Conservation (phyloP, 1,140 invertebrate genomes). For the Microplitis mediator region DNA sequence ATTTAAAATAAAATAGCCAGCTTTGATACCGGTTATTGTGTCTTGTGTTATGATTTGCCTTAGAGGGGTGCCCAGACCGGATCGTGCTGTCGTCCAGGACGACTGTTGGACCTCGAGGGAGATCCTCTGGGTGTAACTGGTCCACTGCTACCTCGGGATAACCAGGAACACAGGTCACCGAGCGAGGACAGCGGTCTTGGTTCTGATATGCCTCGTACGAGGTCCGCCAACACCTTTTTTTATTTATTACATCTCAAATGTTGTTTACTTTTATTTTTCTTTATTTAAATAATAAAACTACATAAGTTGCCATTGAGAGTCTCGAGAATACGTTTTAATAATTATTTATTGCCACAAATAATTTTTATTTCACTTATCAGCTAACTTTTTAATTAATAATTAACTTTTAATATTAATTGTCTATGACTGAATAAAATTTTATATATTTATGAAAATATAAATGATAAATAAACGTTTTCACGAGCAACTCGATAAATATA, state of each 20-base stretch:
- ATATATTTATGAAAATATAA: neutral
- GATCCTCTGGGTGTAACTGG: constrained; percentile 63
- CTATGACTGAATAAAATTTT: too few species aligned
- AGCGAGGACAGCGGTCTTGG: constrained; percentile 85
- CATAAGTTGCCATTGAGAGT: too few species aligned
- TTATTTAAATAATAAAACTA: too few species aligned
- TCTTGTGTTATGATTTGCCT: constrained; percentile 50
- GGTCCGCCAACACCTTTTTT: constrained; percentile 41
- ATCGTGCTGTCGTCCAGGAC: constrained; percentile 56
- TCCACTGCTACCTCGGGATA: constrained; percentile 57
- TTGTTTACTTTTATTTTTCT: neutral
- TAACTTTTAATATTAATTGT: too few species aligned
- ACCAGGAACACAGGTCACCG: constrained; percentile 73
- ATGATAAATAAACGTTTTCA: neutral
- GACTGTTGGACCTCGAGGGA: constrained; percentile 68
- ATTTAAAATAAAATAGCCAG: constrained; percentile 1
- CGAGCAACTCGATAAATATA: neutral
- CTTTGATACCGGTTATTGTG: constrained; percentile 44
- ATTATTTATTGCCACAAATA: too few species aligned
- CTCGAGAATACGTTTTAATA: too few species aligned
- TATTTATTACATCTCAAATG: neutral
- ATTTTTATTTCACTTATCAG: too few species aligned
- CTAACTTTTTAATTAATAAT: too few species aligned
- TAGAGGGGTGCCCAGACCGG: constrained; percentile 49
- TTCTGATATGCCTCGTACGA: constrained; percentile 72